Conservation (phyloP, 2,888 invertebrate genomes). For the Axea sp. region DNA sequence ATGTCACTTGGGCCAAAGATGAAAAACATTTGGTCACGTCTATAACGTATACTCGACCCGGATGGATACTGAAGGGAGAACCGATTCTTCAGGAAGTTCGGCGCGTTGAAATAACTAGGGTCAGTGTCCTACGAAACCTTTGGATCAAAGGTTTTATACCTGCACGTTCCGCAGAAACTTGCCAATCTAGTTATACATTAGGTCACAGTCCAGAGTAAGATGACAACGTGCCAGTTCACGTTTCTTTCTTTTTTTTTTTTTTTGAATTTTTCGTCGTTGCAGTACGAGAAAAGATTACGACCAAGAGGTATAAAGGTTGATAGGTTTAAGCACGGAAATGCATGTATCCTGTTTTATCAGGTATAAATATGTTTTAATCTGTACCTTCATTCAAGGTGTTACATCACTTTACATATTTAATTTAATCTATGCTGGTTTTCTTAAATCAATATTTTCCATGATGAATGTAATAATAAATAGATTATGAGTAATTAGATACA, state of each 20-base stretch:
- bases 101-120: slow-evolving; percentile 58
- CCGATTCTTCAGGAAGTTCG: slow-evolving; percentile 59
- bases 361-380: slow-evolving; percentile 4
- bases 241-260: slow-evolving; percentile 14
- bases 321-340: slow-evolving; percentile 12
- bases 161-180: slow-evolving; percentile 69
- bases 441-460: too few relatives aligned
- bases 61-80: slow-evolving; percentile 37
- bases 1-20: slow-evolving; percentile 50
- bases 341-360: slow-evolving; percentile 4
- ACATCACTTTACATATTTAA: neutral
- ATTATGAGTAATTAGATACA: too few relatives aligned
- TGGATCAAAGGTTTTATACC: slow-evolving; percentile 72
- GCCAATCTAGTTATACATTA: slow-evolving; percentile 56
- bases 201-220: slow-evolving; percentile 23
- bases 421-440: too few relatives aligned
- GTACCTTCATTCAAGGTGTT: neutral
- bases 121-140: slow-evolving; percentile 60
- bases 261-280: slow-evolving; percentile 5
- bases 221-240: slow-evolving; percentile 19
- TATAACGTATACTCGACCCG: slow-evolving; percentile 47
- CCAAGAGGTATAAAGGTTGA: slow-evolving; percentile 27
- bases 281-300: slow-evolving; percentile 19
- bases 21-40: slow-evolving; percentile 37
- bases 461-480: too few relatives aligned